Evolutionary conservation across 2,113 vertebrate genomes (phyloP).

Genomic region (Ictalurus punctatus): DNA sequence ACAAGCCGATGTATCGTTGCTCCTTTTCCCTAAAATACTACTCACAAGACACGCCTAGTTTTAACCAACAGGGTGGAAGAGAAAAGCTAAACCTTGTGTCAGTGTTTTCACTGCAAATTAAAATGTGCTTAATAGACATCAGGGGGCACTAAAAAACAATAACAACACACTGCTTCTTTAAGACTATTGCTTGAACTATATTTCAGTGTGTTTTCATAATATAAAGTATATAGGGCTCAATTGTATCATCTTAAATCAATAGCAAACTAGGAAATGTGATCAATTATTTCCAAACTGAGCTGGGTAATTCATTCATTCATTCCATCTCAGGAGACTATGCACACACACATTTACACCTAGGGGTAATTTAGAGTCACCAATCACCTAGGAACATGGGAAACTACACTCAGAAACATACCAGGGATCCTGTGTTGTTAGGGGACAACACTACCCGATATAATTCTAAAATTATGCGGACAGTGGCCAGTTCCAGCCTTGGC

Average conservation of each 20-base stretch:
- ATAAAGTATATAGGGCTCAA: background rate
- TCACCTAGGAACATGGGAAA: background rate
- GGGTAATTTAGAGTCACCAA: no score
- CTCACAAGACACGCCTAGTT: background rate
- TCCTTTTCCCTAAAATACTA: background rate
- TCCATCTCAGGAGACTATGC: constrained; percentile 24
- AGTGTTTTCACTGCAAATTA: background rate
- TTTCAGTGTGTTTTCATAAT: background rate
- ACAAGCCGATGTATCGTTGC: background rate
- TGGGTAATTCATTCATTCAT: no score
- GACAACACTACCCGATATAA: background rate
- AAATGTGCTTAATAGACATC: background rate
- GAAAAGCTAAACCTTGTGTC: background rate
- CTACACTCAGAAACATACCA: background rate
- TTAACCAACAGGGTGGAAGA: background rate
- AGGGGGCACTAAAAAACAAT: background rate
- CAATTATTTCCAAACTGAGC: background rate
- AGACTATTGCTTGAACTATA: background rate
- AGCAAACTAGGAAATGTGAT: background rate
- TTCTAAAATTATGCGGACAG: background rate
- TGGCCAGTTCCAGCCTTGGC: background rate
- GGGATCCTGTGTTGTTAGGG: background rate
- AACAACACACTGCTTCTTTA: background rate
- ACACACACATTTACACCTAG: background rate
- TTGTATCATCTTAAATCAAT: background rate